Evolutionary conservation across 1,140 invertebrate genomes (phyloP).

Genomic region (Colletes gigas): DNA sequence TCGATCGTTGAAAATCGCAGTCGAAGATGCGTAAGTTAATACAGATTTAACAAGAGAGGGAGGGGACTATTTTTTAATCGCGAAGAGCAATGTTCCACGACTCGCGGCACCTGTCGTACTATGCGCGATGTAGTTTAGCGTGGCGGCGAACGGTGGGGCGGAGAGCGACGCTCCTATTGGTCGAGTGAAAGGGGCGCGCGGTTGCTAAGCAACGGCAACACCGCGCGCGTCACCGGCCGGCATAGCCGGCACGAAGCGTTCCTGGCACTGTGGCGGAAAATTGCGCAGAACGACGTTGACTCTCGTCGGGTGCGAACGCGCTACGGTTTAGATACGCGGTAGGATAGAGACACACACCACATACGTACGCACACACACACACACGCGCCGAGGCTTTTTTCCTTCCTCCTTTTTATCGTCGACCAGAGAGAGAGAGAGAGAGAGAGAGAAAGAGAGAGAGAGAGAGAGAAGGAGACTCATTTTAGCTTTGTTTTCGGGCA

Average conservation of each 20-base stretch:
- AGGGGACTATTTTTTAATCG: constrained; percentile 52
- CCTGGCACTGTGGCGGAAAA: constrained; percentile 48
- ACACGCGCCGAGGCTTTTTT: background rate
- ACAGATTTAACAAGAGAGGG: constrained; percentile 12
- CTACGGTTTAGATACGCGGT: constrained; percentile 27
- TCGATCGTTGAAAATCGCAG: constrained; percentile 26
- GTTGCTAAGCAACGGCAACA: constrained; percentile 76
- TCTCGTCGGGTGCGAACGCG: constrained; percentile 69
- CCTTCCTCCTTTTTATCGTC: background rate
- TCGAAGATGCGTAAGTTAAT: constrained; percentile 22
- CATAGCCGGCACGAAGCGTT: constrained; percentile 57
- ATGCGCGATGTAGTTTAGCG: constrained; percentile 39
- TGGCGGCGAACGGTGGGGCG: constrained; percentile 7
- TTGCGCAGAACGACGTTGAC: constrained; percentile 72
- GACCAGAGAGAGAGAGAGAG: background rate
- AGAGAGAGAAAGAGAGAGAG: background rate
- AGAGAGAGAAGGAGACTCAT: background rate
- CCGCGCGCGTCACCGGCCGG: constrained; percentile 73
- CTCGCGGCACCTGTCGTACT: constrained; percentile 53
- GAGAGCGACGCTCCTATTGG: constrained; percentile 32
- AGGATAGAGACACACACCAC: background rate
- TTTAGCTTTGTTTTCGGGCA: background rate
- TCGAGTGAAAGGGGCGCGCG: constrained; percentile 45
- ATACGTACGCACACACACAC: too few relatives aligned
- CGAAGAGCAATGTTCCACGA: constrained; percentile 26